Evolutionary conservation across 2,888 invertebrate species (phyloP), one percentile per base, ranked within the genome.

Genomic region (Caenorhabditis sp.): DNA sequence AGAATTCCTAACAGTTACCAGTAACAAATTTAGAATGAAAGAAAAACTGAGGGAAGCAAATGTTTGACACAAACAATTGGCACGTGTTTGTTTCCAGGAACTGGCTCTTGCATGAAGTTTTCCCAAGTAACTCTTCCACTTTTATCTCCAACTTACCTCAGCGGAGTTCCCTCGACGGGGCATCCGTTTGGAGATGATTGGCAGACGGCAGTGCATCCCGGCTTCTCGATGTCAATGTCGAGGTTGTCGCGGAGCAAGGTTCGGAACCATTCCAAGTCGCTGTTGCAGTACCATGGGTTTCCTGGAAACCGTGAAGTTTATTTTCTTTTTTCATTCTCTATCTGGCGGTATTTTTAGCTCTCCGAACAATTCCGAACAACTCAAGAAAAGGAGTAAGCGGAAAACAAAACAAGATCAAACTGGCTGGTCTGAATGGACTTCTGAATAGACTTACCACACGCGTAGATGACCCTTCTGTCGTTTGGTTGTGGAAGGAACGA

Each of bases 261-360:
- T 6, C 91, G 88, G 87, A 92, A 90, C 92, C 91, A 92, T 61
- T 87, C 88, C 40, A 92, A 82, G 8, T 84, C 76, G 51, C 81
- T 87, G 85, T 92, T 90, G 80, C 92, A 92, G 76, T 89, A 80
- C 92, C 92, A 92, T 15, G 92, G 92, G 69, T 91, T 91, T 32
- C 84, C 91, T 91, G 80, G 47, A 88, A 80, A 37, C 51, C 64
- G 51, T 13, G 18, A 11, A 32, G 32, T 50, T 64, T 11, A 32
- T 35, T n/a, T 8, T 13, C 3, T 64, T 35, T n/a, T 8, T 13
- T 2, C 51, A 3, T 13, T 50, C 47, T 44, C 15, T 62, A 32
- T 47, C 47, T 22, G 13, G 40, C 58, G 22, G 18, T 40, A 15
- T 40, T 22, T 15, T n/a, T n/a, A n/a, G n/a, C n/a, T n/a, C n/a